These are phyloP conservation scores for Pluvialis apricaria DNA, from an alignment of 2,113 vertebrate genomes.

Conservation along the genomic window DNA sequence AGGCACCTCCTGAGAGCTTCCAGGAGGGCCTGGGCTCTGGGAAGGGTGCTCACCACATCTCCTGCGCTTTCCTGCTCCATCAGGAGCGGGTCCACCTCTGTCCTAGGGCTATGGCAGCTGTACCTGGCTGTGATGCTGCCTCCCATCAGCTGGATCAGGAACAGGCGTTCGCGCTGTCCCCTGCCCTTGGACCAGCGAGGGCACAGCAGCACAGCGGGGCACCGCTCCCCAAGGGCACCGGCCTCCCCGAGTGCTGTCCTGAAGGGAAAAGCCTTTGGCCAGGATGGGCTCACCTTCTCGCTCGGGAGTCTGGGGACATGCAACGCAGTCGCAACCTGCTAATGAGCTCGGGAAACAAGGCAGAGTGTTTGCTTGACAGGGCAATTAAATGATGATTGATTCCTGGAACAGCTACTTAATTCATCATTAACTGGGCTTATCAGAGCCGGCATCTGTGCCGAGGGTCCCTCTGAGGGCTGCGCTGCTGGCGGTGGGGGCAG, in stretches of 20 bases:
- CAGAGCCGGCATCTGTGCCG: not conserved
- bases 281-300: not conserved
- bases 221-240: accelerated
- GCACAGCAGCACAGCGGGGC: not conserved
- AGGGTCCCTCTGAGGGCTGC: not conserved
- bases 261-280: not conserved
- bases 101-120: not conserved
- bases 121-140: not conserved
- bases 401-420: conserved; percentile 52
- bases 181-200: not conserved
- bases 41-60: not conserved
- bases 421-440: conserved; percentile 46
- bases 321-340: not conserved
- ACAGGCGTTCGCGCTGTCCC: not conserved
- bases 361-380: conserved; percentile 43
- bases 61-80: not conserved
- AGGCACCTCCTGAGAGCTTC: not conserved
- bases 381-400: conserved; percentile 57
- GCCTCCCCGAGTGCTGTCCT: not conserved
- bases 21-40: not conserved
- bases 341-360: not conserved
- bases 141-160: not conserved
- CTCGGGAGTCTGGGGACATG: not conserved
- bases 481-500: accelerated
- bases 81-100: not conserved